These are phyloP conservation scores for Lemur catta DNA, from an alignment of 2,797 vertebrate species.

Conservation along the genomic window DNA sequence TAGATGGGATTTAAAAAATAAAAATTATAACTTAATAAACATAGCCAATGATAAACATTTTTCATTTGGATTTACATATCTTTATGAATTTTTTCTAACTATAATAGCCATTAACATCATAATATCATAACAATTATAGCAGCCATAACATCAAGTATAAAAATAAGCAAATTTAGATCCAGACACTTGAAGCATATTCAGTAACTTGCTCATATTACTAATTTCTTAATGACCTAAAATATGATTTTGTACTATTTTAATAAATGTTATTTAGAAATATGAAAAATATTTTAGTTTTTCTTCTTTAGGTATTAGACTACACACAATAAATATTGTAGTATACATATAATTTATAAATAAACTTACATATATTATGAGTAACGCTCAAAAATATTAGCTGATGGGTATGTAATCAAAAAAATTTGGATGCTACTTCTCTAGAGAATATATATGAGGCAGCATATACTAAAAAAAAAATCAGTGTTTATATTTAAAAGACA, in stretches of 20 bases:
- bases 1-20: background rate
- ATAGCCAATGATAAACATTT: background rate
- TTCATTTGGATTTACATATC: background rate
- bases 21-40: background rate
- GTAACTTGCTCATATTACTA: background rate
- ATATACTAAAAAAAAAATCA: background rate
- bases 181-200: background rate
- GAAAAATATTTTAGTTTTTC: background rate
- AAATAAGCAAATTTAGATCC: background rate
- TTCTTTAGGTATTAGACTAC: background rate
- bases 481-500: conserved; percentile 49
- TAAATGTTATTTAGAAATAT: background rate
- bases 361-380: background rate
- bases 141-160: conserved; percentile 25
- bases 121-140: background rate
- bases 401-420: conserved; percentile 4
- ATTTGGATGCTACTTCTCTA: background rate
- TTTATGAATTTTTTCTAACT: conserved; percentile 34
- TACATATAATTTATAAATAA: background rate
- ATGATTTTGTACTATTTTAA: background rate
- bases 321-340: background rate
- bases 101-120: conserved; percentile 11
- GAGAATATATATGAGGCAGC: background rate
- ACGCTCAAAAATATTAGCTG: conserved; percentile 19
- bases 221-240: conserved; percentile 37